A percentile compares a stretch with the other conserved stretches of the same genome.
Conservation (phyloP, 2,888 invertebrate genomes). For the Timema cristinae region DNA sequence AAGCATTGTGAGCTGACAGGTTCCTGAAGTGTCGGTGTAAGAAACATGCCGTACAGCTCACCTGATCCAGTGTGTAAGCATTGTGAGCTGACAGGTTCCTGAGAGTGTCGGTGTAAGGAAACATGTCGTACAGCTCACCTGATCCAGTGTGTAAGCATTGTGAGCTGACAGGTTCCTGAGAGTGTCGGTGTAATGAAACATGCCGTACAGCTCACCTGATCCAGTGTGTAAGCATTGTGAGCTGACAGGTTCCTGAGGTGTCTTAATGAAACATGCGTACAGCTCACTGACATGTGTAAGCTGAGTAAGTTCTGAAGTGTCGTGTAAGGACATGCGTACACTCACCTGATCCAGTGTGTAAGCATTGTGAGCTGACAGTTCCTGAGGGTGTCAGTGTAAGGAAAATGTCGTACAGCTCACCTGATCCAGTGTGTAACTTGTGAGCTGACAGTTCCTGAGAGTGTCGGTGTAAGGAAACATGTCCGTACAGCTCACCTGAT, state of each 20-base stretch:
- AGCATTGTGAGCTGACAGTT: too few species aligned
- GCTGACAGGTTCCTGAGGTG: background rate
- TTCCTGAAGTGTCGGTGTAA: constrained; percentile 44
- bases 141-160: constrained; percentile 44
- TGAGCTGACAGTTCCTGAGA: background rate
- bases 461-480: too few species aligned
- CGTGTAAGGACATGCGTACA: too few species aligned
- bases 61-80: constrained; percentile 44
- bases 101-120: constrained; percentile 50
- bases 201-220: too few species aligned
- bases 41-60: too few species aligned
- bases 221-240: too few species aligned
- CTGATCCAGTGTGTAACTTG: constrained; percentile 32
- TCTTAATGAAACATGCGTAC: too few species aligned
- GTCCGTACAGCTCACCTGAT: too few species aligned
- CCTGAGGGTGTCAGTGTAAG: too few species aligned
- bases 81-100: constrained; percentile 42
- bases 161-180: constrained; percentile 41
- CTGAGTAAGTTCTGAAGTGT: too few species aligned
- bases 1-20: constrained; percentile 45
- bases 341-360: background rate
- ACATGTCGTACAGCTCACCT: constrained; percentile 54
- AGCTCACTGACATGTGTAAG: background rate
- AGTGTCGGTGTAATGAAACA: constrained; percentile 53
- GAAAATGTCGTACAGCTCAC: background rate